Conservation (phyloP, 2,113 vertebrate genomes). For the Rhinoderma darwinii region DNA sequence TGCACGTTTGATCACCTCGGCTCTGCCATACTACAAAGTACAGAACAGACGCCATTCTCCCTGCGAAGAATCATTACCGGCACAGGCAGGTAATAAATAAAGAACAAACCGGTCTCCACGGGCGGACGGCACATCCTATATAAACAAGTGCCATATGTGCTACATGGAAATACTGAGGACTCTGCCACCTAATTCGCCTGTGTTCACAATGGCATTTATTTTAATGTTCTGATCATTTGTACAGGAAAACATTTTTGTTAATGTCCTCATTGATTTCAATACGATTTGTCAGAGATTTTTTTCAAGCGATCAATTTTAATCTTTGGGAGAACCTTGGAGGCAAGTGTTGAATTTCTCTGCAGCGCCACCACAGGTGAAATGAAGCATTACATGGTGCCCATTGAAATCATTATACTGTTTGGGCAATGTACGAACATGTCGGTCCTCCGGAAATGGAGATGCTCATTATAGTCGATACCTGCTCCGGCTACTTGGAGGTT, state of each 20-base stretch:
- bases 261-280: neutral
- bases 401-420: too few species aligned
- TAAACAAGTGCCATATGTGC: neutral
- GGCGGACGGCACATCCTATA: neutral
- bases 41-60: conserved; percentile 20
- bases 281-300: too few species aligned
- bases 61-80: neutral
- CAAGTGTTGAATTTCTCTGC: neutral
- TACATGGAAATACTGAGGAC: neutral
- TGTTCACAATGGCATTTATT: neutral
- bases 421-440: neutral
- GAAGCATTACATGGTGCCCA: too few species aligned
- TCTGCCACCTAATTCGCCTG: neutral
- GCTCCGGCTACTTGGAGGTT: too few species aligned
- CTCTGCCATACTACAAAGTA: conserved; percentile 34
- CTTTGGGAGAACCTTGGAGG: neutral
- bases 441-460: neutral
- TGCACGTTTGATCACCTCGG: neutral
- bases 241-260: neutral
- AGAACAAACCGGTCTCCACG: neutral
- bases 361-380: neutral
- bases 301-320: neutral
- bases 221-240: neutral
- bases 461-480: too few species aligned
- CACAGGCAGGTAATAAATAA: neutral